Base-by-base conservation (phyloP, 2,797 vertebrate genomes). In the Garrulus glandarius region DNA sequence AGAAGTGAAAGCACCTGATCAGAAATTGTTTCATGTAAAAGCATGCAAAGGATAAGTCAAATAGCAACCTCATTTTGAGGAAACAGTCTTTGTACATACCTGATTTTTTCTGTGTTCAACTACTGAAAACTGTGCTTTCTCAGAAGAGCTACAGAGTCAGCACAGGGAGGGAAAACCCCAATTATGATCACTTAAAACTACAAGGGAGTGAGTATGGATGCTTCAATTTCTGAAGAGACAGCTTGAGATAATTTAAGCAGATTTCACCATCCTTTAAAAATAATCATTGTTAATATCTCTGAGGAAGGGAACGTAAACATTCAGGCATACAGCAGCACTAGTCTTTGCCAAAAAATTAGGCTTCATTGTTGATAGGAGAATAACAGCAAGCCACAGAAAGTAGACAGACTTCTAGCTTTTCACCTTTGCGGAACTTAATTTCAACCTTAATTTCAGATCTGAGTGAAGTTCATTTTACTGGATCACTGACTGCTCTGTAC, bases 391-490 rank as follows among this genome's bases (percentile, higher is more conserved):
- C 13, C 75, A 89, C 15, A 85, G 32, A 80, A 85, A 87, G n/a
- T 1, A 89, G 47, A 64, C 8, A 46, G 64, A 34, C 13, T 67
- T 63, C 22, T 43, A 47, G 70, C 13, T 93, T 78, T 95, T 72
- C 63, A 84, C 29, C 57, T 81, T 53, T 82, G 63, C 53, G 93
- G 50, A 90, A 89, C 47, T 80, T 89, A 93, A 81, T 61, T 71
- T 74, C 57, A 89, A 80, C 24, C 36, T 53, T 89, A 80, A 85
- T 89, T 79, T 90, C 78, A 88, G 57, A 27, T 75, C 46, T 60
- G 44, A 94, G 53, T 74, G 39, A 88, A 85, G 63, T 63, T 47
- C 49, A 92, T 93, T 86, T 90, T 89, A 89, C 63, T 71, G 78
- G 65, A 68, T 92, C n/a, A 14, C 67, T 61, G 67, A 49, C 59